Conservation (phyloP, 1,140 invertebrate species). For the Odontomachus brunneus region DNA sequence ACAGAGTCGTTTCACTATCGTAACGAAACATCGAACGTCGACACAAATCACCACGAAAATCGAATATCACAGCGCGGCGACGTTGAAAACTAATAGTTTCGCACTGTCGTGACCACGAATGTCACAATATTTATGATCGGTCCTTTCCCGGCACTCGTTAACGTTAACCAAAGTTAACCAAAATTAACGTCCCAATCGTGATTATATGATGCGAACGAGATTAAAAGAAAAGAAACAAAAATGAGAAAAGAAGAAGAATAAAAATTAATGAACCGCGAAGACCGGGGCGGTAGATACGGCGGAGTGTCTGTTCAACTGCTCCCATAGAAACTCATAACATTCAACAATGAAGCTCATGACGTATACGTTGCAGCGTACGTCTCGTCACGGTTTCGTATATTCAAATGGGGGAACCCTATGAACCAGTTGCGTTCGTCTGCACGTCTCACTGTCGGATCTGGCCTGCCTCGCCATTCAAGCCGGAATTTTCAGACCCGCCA, state of each 20-base stretch:
- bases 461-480: constrained; percentile 29
- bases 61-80: constrained; percentile 54
- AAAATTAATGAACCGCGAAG: neutral
- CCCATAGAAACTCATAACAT: constrained; percentile 7
- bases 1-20: constrained; percentile 27
- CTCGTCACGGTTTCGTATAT: constrained; percentile 44
- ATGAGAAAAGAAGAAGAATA: neutral
- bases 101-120: constrained; percentile 46
- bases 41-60: constrained; percentile 58
- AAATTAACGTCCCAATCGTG: neutral
- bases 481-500: neutral
- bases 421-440: constrained; percentile 24
- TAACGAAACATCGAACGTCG: constrained; percentile 53
- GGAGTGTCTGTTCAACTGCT: neutral
- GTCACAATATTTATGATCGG: constrained; percentile 44
- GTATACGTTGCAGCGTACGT: constrained; percentile 14
- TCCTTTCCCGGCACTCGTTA: neutral
- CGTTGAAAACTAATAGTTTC: constrained; percentile 57
- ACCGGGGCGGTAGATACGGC: neutral
- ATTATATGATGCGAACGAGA: neutral
- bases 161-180: constrained; percentile 32
- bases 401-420: constrained; percentile 37
- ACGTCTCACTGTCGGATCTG: constrained; percentile 32
- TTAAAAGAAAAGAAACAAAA: too few relatives aligned
- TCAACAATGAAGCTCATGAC: constrained; percentile 54